Conservation (phyloP, 2,797 vertebrate genomes). For the Eulemur rubriventer region DNA sequence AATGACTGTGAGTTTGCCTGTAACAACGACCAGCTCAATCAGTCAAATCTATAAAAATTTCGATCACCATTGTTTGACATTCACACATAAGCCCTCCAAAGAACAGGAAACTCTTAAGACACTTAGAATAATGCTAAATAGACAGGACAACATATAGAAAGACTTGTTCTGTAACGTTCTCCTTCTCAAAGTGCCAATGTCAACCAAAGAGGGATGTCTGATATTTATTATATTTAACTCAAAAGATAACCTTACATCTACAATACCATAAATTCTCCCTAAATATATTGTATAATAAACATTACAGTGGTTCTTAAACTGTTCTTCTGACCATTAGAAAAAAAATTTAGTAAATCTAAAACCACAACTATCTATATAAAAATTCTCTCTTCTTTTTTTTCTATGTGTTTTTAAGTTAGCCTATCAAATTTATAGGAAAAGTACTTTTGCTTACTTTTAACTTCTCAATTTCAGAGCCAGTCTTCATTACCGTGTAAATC, state of each 20-base stretch:
- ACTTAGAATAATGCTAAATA: not conserved
- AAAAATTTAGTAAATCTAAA: not conserved
- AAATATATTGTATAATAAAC: not conserved
- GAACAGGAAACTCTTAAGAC: not conserved
- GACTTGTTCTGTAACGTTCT: not conserved
- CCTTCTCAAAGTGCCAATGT: not conserved
- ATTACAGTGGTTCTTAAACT: not conserved
- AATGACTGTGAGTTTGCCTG: not conserved
- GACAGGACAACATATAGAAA: not conserved
- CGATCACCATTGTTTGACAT: not conserved
- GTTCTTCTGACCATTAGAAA: not conserved
- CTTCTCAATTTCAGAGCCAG: not conserved
- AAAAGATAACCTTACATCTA: not conserved
- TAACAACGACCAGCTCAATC: not conserved
- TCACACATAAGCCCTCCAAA: not conserved
- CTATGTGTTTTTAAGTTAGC: not conserved
- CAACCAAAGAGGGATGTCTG: not conserved
- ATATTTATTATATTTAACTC: not conserved
- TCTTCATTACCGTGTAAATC: not conserved
- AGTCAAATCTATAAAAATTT: not conserved
- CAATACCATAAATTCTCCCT: not conserved
- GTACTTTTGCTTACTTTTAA: not conserved
- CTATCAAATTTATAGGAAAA: not conserved
- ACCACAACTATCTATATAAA: not conserved
- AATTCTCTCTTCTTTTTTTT: not conserved